These are phyloP conservation scores for Ceratina calcarata DNA, from an alignment of 1,140 invertebrate genomes.

Conservation along the genomic window DNA sequence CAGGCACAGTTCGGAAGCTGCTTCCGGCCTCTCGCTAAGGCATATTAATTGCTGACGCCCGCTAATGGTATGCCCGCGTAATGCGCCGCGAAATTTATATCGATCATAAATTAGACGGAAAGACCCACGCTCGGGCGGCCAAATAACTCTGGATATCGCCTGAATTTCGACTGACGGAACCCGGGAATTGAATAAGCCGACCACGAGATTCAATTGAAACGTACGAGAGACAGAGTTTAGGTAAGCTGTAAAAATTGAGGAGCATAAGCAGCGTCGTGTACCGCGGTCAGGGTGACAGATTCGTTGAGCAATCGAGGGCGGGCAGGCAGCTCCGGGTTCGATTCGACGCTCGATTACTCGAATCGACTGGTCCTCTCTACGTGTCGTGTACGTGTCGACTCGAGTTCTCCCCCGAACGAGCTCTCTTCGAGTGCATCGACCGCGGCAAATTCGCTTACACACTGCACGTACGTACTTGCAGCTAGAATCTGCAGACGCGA, in stretches of 20 bases:
- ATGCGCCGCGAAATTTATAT: conserved; percentile 49
- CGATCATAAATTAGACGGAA: conserved; percentile 61
- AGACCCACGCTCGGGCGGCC: conserved; percentile 7
- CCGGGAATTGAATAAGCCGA: background rate
- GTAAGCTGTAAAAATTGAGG: too few relatives aligned
- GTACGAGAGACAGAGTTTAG: background rate
- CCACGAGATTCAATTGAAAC: background rate
- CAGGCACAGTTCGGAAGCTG: background rate
- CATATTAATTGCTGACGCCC: conserved; percentile 63
- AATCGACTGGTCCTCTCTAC: conserved; percentile 13
- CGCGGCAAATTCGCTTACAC: conserved; percentile 44
- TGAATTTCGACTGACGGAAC: background rate
- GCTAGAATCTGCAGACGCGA: conserved; percentile 42
- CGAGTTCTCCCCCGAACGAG: conserved; percentile 31
- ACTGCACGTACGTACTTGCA: conserved; percentile 42
- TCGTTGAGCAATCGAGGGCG: background rate
- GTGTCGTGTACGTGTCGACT: conserved; percentile 37
- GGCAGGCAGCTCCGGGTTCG: conserved; percentile 11
- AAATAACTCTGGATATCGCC: conserved; percentile 22
- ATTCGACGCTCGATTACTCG: conserved; percentile 32
- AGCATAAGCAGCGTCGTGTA: too few relatives aligned
- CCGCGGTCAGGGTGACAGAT: background rate
- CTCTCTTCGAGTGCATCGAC: conserved; percentile 45
- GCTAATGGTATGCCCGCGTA: conserved; percentile 53
- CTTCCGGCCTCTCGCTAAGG: conserved; percentile 34